Conservation (phyloP, 2,888 invertebrate species). For the Dicyrtoma fusca region DNA sequence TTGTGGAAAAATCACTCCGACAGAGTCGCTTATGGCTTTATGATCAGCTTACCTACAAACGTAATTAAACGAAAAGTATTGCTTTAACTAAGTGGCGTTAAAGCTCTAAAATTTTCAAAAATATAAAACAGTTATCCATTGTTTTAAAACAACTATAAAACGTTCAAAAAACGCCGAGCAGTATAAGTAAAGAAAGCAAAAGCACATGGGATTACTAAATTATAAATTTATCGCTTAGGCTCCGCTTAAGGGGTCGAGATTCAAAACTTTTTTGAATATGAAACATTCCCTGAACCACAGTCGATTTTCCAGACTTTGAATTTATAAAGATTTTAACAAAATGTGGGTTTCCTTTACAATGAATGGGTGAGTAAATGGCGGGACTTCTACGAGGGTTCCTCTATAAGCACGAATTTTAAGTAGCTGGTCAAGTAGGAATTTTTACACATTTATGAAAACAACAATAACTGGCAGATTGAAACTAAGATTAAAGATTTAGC, state of each 20-base stretch:
- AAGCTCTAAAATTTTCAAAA: too few relatives aligned
- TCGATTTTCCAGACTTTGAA: neutral
- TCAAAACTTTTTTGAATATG: conserved; percentile 24
- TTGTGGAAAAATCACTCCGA: too few relatives aligned
- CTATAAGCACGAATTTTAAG: neutral
- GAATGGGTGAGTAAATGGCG: conserved; percentile 1
- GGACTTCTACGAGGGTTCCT: neutral
- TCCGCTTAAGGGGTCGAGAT: conserved; percentile 29
- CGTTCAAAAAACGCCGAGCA: too few relatives aligned
- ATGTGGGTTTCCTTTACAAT: conserved; percentile 32
- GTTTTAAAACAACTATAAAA: neutral
- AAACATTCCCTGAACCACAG: conserved; percentile 22
- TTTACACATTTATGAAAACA: too few relatives aligned
- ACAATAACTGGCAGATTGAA: too few relatives aligned
- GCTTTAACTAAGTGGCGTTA: too few relatives aligned
- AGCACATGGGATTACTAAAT: neutral
- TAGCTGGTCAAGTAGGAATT: too few relatives aligned
- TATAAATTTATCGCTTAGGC: neutral
- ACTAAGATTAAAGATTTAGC: too few relatives aligned
- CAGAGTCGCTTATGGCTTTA: conserved; percentile 11
- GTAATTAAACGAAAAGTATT: too few relatives aligned
- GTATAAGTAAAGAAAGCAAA: too few relatives aligned
- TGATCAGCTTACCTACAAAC: too few relatives aligned
- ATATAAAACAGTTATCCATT: too few relatives aligned
- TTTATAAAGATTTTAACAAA: conserved; percentile 19